Conservation (phyloP, 2,113 vertebrate genomes). For the Gyps fulvus region DNA sequence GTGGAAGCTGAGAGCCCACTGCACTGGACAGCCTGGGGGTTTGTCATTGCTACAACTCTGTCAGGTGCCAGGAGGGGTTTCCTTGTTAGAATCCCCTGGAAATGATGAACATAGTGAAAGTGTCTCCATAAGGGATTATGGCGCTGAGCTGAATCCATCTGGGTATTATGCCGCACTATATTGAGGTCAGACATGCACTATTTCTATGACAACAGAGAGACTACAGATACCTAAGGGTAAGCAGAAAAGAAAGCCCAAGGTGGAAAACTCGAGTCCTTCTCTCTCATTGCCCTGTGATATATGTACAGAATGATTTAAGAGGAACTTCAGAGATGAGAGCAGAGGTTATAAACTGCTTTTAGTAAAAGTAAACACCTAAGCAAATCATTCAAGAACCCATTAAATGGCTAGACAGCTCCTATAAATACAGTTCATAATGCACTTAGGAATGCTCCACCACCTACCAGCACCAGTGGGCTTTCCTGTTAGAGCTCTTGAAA, state of each 20-base stretch:
- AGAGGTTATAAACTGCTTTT: slow-evolving; percentile 46
- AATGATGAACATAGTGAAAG: background rate
- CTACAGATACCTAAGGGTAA: background rate
- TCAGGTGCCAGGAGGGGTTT: background rate
- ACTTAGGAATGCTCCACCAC: slow-evolving; percentile 6
- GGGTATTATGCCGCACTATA: background rate
- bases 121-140: background rate
- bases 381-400: slow-evolving; percentile 44
- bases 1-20: background rate
- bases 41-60: accelerated
- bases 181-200: background rate
- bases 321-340: slow-evolving; percentile 22
- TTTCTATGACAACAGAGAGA: slow-evolving; percentile 3
- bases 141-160: background rate
- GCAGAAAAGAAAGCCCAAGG: background rate
- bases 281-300: background rate
- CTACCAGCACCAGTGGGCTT: background rate
- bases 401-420: slow-evolving; percentile 18
- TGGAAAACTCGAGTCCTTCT: background rate
- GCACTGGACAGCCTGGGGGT: background rate
- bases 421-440: slow-evolving; percentile 31
- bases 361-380: slow-evolving; percentile 49
- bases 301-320: slow-evolving; percentile 52
- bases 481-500: background rate
- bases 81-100: background rate